phyloP scores from a whole-genome alignment of 2,888 invertebrate species.

The Drosophila ustulata region DNA sequence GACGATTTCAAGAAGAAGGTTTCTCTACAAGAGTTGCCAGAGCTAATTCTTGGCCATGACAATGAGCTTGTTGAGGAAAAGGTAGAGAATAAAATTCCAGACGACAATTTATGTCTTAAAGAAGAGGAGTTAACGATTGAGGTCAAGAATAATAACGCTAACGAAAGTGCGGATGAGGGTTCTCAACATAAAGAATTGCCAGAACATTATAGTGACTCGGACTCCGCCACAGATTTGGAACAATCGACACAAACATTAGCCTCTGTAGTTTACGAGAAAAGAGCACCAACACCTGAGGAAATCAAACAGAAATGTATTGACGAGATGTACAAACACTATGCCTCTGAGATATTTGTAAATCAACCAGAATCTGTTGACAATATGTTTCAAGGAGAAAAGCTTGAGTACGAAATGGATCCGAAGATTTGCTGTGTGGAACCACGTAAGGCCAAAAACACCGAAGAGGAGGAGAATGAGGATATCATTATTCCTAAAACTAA shows the following conservation, averaged over 20 bases:
- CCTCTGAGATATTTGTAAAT: slow-evolving; percentile 12
- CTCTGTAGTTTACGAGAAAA: slow-evolving; percentile 6
- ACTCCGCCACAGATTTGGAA: slow-evolving; percentile 22
- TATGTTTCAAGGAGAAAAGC: slow-evolving; percentile 12
- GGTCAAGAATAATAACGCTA: background rate
- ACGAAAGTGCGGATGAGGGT: background rate
- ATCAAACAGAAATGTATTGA: slow-evolving; percentile 35
- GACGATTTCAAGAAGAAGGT: background rate
- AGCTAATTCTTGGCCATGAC: background rate
- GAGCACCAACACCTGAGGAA: slow-evolving; percentile 27
- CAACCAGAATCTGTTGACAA: slow-evolving; percentile 25
- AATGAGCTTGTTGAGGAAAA: background rate
- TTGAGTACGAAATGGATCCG: slow-evolving; percentile 12
- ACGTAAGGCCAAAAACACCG: background rate
- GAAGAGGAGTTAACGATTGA: background rate
- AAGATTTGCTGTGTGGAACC: slow-evolving; percentile 8
- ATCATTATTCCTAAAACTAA: slow-evolving; percentile 14
- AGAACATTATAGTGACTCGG: slow-evolving; percentile 29
- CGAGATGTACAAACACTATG: slow-evolving; percentile 52
- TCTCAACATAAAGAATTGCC: background rate
- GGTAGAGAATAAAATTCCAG: background rate
- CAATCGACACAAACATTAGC: slow-evolving; percentile 28
- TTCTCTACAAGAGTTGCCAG: background rate
- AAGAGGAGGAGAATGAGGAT: background rate
- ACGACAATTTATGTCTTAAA: background rate